Evolutionary conservation across 2,888 invertebrate species (phyloP), one percentile per base, ranked within the genome.

Genomic region (Lypha dubia): DNA sequence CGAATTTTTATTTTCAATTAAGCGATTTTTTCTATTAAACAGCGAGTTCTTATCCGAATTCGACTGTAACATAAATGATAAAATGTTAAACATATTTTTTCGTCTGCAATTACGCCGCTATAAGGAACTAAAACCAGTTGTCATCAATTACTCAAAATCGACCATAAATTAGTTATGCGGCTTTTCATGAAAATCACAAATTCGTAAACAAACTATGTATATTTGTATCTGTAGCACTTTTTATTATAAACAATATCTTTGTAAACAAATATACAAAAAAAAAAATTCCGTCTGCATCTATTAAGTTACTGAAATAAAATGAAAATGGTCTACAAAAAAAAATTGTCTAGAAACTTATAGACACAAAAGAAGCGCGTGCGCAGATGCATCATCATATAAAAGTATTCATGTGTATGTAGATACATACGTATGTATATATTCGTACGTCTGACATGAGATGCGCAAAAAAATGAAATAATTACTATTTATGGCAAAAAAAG

Each of bases 331-430:
- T 13, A 15, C 38, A 56, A 70, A 79, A 56, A 70, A 79, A 51
- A 70, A 70, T 62, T 17, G 51, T 74, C 51, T 62, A 58, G 74
- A 5, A 41, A 58, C 3, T 51, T 15, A n/a, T 49, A 68, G 49
- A 70, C 46, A 67, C 3, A 51, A 68, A 28, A 32, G 6, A 22
- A 7, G 80, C 80, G 53, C 80, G 80, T 80, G 80, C 80, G 74
- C 67, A 35, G 73, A 73, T 15, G 17, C 20, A 24, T 17, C 15
- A n/a, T 24, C 15, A 1, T n/a, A 6, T 3, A 32, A 8, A 24
- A n/a, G n/a, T n/a, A n/a, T n/a, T n/a, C n/a, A n/a, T n/a, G n/a
- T n/a, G n/a, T n/a, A n/a, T n/a, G n/a, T n/a, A n/a, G n/a, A n/a
- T n/a, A n/a, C n/a, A n/a, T n/a, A n/a, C n/a, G n/a, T n/a, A n/a